Percentiles rank a stretch among this genome's conserved stretches.
phyloP scores from a whole-genome alignment of 1,140 invertebrate species.

The Panagrolaimus sp. region DNA sequence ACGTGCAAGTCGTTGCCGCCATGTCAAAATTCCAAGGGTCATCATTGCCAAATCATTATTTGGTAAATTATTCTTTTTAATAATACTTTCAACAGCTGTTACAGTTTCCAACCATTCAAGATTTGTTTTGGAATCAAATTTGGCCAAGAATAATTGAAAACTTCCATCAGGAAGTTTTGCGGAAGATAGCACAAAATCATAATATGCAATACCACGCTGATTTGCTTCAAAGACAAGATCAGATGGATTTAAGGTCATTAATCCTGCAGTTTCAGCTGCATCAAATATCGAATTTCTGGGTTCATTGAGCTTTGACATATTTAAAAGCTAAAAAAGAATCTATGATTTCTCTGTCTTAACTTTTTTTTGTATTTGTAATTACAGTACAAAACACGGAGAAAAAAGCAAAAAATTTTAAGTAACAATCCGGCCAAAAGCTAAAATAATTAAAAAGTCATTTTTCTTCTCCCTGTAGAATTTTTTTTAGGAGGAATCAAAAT shows the following conservation, averaged over 20 bases:
- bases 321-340: too few species aligned
- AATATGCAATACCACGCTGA: slow-evolving; percentile 18
- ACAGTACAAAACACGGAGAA: too few species aligned
- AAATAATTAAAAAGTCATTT: too few species aligned
- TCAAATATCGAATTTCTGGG: slow-evolving; percentile 12
- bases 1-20: slow-evolving; percentile 41
- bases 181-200: slow-evolving; percentile 4
- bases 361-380: too few species aligned
- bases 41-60: slow-evolving; percentile 46
- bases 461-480: too few species aligned
- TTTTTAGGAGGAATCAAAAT: too few species aligned
- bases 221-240: slow-evolving; percentile 49
- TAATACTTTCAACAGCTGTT: slow-evolving; percentile 26
- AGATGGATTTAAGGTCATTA: slow-evolving; percentile 46
- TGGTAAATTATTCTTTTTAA: slow-evolving; percentile 41
- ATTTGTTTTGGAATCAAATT: slow-evolving; percentile 49
- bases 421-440: too few species aligned
- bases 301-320: not conserved
- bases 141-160: slow-evolving; percentile 44
- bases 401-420: too few species aligned
- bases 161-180: slow-evolving; percentile 12
- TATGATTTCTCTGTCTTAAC: too few species aligned
- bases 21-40: slow-evolving; percentile 48
- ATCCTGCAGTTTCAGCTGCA: slow-evolving; percentile 28
- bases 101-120: slow-evolving; percentile 49